Evolutionary conservation across 2,888 invertebrate species (phyloP), one percentile per base, ranked within the genome.

Genomic region (Scaptodrosophila latifasciaeformis): DNA sequence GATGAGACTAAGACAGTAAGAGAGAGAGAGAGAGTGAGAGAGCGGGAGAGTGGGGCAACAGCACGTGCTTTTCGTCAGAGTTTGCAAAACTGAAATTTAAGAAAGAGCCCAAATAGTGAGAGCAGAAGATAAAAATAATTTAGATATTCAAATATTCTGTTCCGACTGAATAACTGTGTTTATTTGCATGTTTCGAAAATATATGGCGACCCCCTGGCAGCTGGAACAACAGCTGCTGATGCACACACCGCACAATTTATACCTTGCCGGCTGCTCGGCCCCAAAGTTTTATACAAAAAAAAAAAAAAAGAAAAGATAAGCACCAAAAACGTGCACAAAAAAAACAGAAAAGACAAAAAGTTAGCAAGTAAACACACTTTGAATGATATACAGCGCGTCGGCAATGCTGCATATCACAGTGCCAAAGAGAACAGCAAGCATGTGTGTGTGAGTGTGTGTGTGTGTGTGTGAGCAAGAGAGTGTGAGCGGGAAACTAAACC

Each of bases 401-500:
- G 37, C 18, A 52, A 17, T n/a, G n/a, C n/a, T n/a, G n/a, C n/a
- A n/a, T 12, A 44, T 34, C n/a, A 49, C 10, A 44, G 30, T 45
- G 24, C 29, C 13, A 13, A 2, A 39, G 13, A 9, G 17, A 46
- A 18, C 17, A 43, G 19, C 45, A 49, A 37, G 29, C 10, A 29
- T 19, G 24, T 43, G 34, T 30, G 31, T 39, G 37, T 51, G 30
- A 40, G 43, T 50, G 55, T 44, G 31, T n/a, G n/a, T n/a, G n/a
- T n/a, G n/a, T n/a, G n/a, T n/a, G n/a, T n/a, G n/a, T n/a, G n/a
- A n/a, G n/a, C n/a, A n/a, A n/a, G n/a, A n/a, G n/a, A n/a, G n/a
- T n/a, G n/a, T n/a, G n/a, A n/a, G n/a, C n/a, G n/a, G 54, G 31
- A 52, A 61, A 54, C 58, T 54, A 54, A 75, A 58, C 56, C 58